Evolutionary conservation across 2,888 invertebrate genomes (phyloP), one percentile per base, ranked within the genome.

Genomic region (Caradrina kadenii): DNA sequence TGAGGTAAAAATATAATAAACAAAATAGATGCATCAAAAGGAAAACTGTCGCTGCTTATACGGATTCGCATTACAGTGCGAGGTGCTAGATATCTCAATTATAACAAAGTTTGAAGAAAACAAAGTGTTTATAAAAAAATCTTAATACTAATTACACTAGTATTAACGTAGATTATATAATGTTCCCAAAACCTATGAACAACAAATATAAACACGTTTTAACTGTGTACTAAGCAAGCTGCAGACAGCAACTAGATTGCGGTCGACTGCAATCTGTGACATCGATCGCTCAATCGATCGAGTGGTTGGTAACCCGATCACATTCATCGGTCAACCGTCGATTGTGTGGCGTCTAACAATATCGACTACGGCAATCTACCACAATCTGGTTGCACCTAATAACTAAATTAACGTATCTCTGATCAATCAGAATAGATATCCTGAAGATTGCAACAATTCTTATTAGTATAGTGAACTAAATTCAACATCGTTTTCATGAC

Each of bases 361-460:
- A 39, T 39, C 39, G 13, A 39, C 8, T 35, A 35, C 7, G 35
- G 1, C 13, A 45, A 17, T 45, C 45, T 5, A 45, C 45, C 6
- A 15, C 45, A 17, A 45, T 45, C 17, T 17, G 17, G 17, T 17
- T 45, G 45, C 45, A 5, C 45, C 49, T 10, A 8, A 19, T 49
- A 49, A 49, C 19, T n/a, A n/a, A 49, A 49, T 49, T n/a, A 22
- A 17, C 11, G n/a, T 19, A 13, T 19, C n/a, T 13, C 31, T 15
- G 1, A 52, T 15, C 1, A 53, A 21, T 31, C 42, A 53, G 31
- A 17, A 42, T 13, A 1, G 45, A 49, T n/a, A 6, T 22, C 15
- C 22, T 35, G 19, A 1, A 15, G 3, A 19, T 60, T 48, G 31
- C 26, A 53, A 60, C 15, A 53, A 70, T 53, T 48, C 17, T 59